Base-by-base conservation (phyloP, 2,888 invertebrate species). In the Bombyx huttoni region DNA sequence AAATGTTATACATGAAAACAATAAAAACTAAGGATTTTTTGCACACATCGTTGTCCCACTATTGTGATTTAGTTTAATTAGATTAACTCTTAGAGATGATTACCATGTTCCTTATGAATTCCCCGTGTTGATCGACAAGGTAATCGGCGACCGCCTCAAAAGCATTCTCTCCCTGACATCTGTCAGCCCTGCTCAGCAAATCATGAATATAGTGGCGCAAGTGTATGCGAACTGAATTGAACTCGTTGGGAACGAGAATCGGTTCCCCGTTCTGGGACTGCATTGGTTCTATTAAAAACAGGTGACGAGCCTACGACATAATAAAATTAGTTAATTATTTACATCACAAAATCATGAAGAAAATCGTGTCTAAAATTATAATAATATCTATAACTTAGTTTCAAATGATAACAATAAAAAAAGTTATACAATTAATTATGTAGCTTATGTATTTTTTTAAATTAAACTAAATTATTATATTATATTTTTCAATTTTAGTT, bases 91-190 rank as follows among this genome's bases (percentile, higher is more conserved):
- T 10, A 13, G n/a, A 40, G 14, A 47, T 14, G 58, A 70, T 57
- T 55, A 81, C 80, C 60, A 81, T 65, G 6, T 61, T 61, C 1
- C 58, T 46, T 6, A 84, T 63, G 56, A 80, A 77, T 1, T 58
- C 59, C 0, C 54, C 40, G 34, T 72, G 59, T 53, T 64, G 55
- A 7, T 60, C 50, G 9, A 81, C 61, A 1, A 83, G 52, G 52
- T 56, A 61, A 48, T 73, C 68, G 0, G 75, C 61, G 1, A 71
- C 62, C 1, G 53, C 56, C 8, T 70, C 61, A 53, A 65, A 70
- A 0, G 67, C 56, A 54, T 58, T 56, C 3, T 67, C 63, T 0
- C 53, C 53, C 0, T 61, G 55, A 1, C 52, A 50, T 3, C 52
- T 51, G 13, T 62, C 64, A 1, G 67, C 57, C 1, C 69, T 69